phyloP scores from a whole-genome alignment of 1,140 invertebrate genomes.

The Metopolophium dirhodum region DNA sequence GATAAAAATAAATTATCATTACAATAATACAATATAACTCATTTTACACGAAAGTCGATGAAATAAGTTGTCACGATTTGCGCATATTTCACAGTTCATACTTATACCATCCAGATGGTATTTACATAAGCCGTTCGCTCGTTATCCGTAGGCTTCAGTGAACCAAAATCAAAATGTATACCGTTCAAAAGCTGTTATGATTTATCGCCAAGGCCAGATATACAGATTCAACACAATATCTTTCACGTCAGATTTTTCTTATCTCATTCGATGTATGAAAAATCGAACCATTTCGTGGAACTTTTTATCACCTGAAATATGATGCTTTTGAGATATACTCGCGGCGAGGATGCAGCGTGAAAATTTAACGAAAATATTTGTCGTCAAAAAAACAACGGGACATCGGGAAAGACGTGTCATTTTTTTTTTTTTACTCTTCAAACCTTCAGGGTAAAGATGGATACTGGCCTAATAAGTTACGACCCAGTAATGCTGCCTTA shows the following conservation, averaged over 20 bases:
- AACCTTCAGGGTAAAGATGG: neutral
- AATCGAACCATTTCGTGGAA: neutral
- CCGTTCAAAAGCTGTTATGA: neutral
- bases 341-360: neutral
- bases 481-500: neutral
- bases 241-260: neutral
- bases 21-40: neutral
- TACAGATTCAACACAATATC: neutral
- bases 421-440: neutral
- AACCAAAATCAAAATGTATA: neutral
- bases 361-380: neutral
- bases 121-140: neutral
- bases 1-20: neutral
- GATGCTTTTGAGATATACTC: neutral
- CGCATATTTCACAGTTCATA: neutral
- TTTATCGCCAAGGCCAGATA: neutral
- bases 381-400: neutral
- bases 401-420: neutral
- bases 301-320: neutral
- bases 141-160: neutral
- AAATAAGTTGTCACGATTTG: neutral
- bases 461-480: neutral
- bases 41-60: neutral
- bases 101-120: neutral
- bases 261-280: neutral